These are phyloP conservation scores for Diuraphis noxia DNA, from an alignment of 1,140 invertebrate species.

Conservation along the genomic window DNA sequence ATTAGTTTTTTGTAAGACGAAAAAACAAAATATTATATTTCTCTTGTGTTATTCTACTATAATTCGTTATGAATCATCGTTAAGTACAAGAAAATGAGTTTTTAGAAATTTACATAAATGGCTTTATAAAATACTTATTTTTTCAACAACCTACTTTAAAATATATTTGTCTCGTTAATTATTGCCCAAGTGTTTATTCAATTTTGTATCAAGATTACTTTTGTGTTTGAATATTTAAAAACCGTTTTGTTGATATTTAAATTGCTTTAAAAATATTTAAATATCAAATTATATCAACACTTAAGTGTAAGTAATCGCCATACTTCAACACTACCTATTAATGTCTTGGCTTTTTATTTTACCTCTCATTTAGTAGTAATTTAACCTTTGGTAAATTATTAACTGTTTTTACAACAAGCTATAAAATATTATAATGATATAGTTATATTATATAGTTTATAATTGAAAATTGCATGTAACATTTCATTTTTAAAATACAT, in stretches of 20 bases:
- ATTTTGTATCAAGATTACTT: not conserved
- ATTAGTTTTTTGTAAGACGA: not conserved
- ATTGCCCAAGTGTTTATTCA: not conserved
- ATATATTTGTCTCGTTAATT: not conserved
- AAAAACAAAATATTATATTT: not conserved
- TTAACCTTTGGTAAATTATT: not conserved
- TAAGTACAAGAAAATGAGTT: not conserved
- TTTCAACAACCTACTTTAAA: not conserved
- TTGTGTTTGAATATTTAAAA: not conserved
- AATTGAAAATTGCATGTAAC: not conserved
- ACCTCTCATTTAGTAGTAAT: not conserved
- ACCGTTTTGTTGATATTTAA: not conserved
- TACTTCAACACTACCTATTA: not conserved
- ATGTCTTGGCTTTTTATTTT: not conserved
- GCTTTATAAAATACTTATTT: not conserved
- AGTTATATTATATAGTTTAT: not conserved
- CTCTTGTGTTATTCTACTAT: not conserved
- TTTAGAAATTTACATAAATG: not conserved
- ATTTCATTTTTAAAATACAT: not conserved
- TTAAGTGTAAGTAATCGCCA: not conserved
- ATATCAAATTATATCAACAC: not conserved
- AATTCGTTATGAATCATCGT: not conserved
- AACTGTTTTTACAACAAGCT: not conserved
- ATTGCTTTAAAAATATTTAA: not conserved
- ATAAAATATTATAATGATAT: too few relatives aligned